Evolutionary conservation across 2,113 vertebrate genomes (phyloP).

Genomic region (Anthoscopus minutus): DNA sequence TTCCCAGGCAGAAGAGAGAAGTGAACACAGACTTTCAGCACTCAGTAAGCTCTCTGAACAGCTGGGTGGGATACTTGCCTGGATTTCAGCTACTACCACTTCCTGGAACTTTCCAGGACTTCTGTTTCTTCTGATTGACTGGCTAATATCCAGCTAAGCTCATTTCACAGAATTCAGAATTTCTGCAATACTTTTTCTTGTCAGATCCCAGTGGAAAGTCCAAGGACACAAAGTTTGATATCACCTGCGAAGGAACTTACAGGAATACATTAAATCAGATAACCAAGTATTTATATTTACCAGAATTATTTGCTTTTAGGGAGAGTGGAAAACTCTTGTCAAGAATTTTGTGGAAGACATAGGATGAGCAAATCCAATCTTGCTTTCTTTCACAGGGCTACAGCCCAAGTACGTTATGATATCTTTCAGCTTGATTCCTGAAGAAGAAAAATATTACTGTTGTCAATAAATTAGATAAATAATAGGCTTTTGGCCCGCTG

Average conservation of each 20-base stretch:
- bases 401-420: neutral
- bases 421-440: neutral
- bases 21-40: neutral
- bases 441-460: constrained; percentile 7
- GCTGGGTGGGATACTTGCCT: neutral
- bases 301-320: neutral
- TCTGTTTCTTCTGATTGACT: neutral
- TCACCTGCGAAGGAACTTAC: neutral
- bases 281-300: neutral
- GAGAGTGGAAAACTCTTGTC: neutral
- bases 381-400: neutral
- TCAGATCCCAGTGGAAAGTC: neutral
- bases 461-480: constrained; percentile 37
- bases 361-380: neutral
- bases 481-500: neutral
- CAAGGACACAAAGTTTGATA: neutral
- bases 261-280: neutral
- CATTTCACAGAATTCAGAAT: neutral
- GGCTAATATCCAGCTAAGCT: neutral
- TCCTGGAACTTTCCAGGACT: too few relatives aligned
- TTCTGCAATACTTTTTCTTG: neutral
- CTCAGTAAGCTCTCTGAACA: neutral
- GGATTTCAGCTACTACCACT: too few relatives aligned
- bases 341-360: neutral
- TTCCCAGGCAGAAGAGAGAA: neutral